Conservation (phyloP, 2,888 invertebrate genomes). For the Drosophila tripunctata region DNA sequence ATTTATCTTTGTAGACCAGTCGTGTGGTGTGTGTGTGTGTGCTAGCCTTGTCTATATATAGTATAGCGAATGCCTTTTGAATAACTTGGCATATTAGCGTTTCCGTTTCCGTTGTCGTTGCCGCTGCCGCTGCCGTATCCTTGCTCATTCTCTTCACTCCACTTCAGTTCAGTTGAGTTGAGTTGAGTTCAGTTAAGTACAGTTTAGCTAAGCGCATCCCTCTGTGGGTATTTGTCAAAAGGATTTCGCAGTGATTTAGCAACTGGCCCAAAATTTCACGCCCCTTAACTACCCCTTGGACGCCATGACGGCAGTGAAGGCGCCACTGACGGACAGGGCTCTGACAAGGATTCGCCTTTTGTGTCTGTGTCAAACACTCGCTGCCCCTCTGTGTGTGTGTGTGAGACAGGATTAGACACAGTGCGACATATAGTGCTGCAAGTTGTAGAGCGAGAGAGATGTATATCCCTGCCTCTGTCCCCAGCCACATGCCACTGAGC, state of each 20-base stretch:
- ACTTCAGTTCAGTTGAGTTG: conserved; percentile 30
- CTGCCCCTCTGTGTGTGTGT: conserved; percentile 28
- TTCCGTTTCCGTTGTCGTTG: conserved; percentile 56
- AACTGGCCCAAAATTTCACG: conserved; percentile 65
- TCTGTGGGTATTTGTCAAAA: conserved; percentile 76
- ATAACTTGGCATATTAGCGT: conserved; percentile 76
- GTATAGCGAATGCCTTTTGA: conserved; percentile 67
- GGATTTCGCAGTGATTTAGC: conserved; percentile 75
- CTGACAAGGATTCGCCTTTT: conserved; percentile 47
- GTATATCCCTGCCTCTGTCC: conserved; percentile 11
- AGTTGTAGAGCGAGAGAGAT: conserved; percentile 11
- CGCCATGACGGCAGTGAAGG: neutral
- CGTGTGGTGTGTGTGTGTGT: too few species aligned
- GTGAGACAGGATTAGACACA: conserved; percentile 64
- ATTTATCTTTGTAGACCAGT: conserved; percentile 42
- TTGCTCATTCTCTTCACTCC: conserved; percentile 14
- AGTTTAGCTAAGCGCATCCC: conserved; percentile 32
- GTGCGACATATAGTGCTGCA: neutral
- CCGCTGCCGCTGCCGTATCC: conserved; percentile 10
- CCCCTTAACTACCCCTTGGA: conserved; percentile 2
- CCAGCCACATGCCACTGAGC: conserved; percentile 14
- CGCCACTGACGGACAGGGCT: conserved; percentile 51
- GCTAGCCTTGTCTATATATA: neutral
- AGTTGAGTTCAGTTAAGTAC: conserved; percentile 28
- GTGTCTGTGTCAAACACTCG: conserved; percentile 13